Evolutionary conservation across 2,797 vertebrate genomes (phyloP).

Genomic region (Schizopygopsis pylzovi): DNA sequence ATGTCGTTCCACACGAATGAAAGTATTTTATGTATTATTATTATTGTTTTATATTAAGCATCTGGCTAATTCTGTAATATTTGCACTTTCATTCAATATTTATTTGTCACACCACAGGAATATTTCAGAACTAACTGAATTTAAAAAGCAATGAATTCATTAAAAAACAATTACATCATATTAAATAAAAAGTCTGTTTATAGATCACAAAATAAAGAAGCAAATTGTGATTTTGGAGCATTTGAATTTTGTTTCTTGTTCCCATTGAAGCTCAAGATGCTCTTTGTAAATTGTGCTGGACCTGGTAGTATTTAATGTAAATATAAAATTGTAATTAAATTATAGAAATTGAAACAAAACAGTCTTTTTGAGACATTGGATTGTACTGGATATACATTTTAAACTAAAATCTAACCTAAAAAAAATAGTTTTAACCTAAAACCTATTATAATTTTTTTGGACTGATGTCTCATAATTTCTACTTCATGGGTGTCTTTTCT

Average conservation of each 20-base stretch:
- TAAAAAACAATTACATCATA: no score
- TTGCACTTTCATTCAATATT: background rate
- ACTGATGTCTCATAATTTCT: no score
- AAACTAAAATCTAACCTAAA: no score
- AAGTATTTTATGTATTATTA: background rate
- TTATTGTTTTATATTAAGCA: background rate
- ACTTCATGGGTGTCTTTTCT: no score
- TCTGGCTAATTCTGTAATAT: background rate
- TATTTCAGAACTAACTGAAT: background rate
- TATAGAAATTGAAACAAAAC: background rate
- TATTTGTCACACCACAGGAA: background rate
- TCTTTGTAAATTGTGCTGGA: background rate
- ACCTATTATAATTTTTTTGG: no score
- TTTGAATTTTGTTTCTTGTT: background rate
- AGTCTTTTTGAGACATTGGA: background rate
- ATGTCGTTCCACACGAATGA: background rate
- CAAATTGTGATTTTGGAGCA: background rate
- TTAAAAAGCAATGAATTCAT: background rate
- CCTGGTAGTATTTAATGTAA: background rate
- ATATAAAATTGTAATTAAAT: no score
- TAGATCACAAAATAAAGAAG: background rate
- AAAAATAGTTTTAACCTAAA: no score
- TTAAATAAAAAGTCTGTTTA: background rate
- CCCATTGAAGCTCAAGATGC: background rate
- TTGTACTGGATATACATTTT: background rate